Evolutionary conservation across 2,888 invertebrate genomes (phyloP), one percentile per base, ranked within the genome.

Genomic region (Lepidochrysops patricia): DNA sequence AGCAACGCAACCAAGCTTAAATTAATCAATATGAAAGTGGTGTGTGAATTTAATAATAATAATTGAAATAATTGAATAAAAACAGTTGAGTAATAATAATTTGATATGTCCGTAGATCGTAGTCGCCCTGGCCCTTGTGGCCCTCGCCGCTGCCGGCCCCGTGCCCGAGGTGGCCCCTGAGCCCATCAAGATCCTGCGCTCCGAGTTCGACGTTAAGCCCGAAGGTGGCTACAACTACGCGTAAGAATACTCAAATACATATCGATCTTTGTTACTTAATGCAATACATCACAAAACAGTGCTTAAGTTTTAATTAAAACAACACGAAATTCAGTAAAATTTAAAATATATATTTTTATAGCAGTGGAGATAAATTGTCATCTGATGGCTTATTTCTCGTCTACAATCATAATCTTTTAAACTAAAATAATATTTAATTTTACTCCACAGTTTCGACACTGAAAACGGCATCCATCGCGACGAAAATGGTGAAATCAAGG

Each of bases 391-490:
- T n/a, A n/a, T n/a, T n/a, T n/a, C n/a, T n/a, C n/a, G n/a, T n/a
- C n/a, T n/a, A n/a, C n/a, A n/a, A n/a, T n/a, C n/a, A n/a, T n/a
- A n/a, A n/a, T n/a, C n/a, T n/a, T n/a, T n/a, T n/a, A n/a, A n/a
- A n/a, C n/a, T n/a, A n/a, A n/a, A n/a, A n/a, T n/a, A n/a, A n/a
- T n/a, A n/a, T n/a, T 23, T 23, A 26, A 4, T 4, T 19, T 56
- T 26, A 13, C 15, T 57, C 70, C 2, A n/a, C 65, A 90, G 90
- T 32, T 90, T 75, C 67, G 91, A 92, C 73, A 89, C 91, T 2
- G 90, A 85, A 37, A 85, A 92, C 64, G 92, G 92, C 9, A 92
- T 90, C 70, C 58, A 67, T 4, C 90, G 87, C 5, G 71, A 84
- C 54, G 92, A 92, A 68, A 68, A 64, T 1, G 93, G 93, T 19